phyloP scores from a whole-genome alignment of 2,113 vertebrate genomes.

The Geococcyx californianus region DNA sequence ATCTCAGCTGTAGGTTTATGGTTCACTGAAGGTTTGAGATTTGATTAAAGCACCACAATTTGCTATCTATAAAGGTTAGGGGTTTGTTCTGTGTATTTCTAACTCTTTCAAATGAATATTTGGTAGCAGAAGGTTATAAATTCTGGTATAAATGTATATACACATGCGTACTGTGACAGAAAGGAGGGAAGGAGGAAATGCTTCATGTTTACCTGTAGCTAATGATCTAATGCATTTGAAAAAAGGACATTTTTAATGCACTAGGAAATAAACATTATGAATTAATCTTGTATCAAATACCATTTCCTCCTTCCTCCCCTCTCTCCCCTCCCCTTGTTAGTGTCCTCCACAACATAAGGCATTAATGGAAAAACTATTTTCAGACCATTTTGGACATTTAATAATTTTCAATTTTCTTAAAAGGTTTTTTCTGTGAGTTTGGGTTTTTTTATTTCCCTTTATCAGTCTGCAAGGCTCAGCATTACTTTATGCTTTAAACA shows the following conservation, averaged over 20 bases:
- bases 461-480: not conserved
- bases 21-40: constrained; percentile 20
- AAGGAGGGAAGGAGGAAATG: constrained; percentile 1
- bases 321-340: not conserved
- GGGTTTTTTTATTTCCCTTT: not conserved
- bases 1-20: constrained; percentile 59
- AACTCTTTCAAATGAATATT: constrained; percentile 1
- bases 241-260: not conserved
- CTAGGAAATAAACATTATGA: not conserved
- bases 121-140: constrained; percentile 16
- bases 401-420: not conserved
- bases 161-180: not conserved
- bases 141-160: not conserved
- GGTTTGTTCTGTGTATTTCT: not conserved
- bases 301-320: not conserved
- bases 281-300: not conserved
- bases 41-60: constrained; percentile 54
- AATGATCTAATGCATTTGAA: not conserved
- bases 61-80: constrained; percentile 23
- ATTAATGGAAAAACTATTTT: not conserved
- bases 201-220: not conserved
- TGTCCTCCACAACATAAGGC: not conserved
- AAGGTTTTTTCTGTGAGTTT: not conserved
- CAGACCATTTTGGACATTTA: not conserved
- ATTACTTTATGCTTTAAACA: not conserved